Evolutionary conservation across 2,888 invertebrate genomes (phyloP).

Genomic region (Drosophila paramelanica): DNA sequence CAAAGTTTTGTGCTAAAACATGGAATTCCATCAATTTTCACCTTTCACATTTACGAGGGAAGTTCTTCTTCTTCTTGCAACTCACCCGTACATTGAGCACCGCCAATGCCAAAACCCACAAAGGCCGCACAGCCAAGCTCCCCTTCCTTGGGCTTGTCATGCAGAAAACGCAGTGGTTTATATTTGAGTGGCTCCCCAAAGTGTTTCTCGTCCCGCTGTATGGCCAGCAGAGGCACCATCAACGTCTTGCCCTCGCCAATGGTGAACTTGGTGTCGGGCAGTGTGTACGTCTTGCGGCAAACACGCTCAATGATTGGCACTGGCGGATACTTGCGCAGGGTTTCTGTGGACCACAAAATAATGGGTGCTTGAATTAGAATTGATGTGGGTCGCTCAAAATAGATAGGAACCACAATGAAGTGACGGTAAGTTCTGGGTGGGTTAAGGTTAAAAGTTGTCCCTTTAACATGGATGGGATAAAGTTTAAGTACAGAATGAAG

Average conservation of each 20-base stretch:
- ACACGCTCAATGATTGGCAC: slow-evolving; percentile 83
- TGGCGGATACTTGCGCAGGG: slow-evolving; percentile 85
- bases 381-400: background rate
- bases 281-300: slow-evolving; percentile 82
- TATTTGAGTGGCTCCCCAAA: slow-evolving; percentile 85
- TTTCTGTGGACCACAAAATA: slow-evolving; percentile 67
- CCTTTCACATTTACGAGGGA: background rate
- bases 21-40: background rate
- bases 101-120: slow-evolving; percentile 84
- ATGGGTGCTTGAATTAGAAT: background rate
- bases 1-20: slow-evolving; percentile 80
- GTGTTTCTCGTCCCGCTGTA: slow-evolving; percentile 84
- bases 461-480: too few species aligned
- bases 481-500: too few species aligned
- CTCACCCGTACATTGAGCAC: slow-evolving; percentile 84
- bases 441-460: background rate
- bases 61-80: background rate
- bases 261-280: slow-evolving; percentile 80
- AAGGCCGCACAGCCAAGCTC: slow-evolving; percentile 56
- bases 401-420: background rate
- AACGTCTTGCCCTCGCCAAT: slow-evolving; percentile 83
- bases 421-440: background rate
- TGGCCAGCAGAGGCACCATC: slow-evolving; percentile 83
- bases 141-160: slow-evolving; percentile 55
- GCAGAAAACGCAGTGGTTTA: slow-evolving; percentile 85